Evolutionary conservation across 2,113 vertebrate species (phyloP).

Genomic region (Pyrgilauda ruficollis): DNA sequence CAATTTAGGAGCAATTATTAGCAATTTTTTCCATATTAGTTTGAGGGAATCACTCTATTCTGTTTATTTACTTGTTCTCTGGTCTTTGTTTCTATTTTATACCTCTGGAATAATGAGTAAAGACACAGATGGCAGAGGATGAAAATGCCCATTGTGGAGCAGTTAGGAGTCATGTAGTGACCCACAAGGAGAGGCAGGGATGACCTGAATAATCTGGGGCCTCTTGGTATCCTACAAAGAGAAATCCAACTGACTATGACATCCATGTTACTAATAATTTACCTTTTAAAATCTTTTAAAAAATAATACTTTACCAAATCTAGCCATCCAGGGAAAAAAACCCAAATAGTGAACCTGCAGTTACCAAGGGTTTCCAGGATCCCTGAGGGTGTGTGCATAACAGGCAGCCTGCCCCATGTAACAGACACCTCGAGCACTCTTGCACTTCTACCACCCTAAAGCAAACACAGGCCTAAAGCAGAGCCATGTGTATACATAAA

Average conservation of each 20-base stretch:
- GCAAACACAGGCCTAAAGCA: constrained; percentile 38
- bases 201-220: background rate
- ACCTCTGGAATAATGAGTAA: background rate
- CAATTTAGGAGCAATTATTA: constrained; percentile 19
- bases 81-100: background rate
- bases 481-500: constrained; percentile 29
- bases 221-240: background rate
- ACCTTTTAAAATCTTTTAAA: background rate
- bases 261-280: background rate
- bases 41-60: background rate
- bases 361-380: background rate
- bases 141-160: background rate
- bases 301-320: background rate
- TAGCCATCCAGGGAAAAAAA: background rate
- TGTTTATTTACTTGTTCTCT: background rate
- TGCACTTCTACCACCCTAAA: background rate
- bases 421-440: background rate
- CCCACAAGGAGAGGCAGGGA: background rate
- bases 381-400: background rate
- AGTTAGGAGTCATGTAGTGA: background rate
- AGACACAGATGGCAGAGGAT: background rate
- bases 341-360: background rate
- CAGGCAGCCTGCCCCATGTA: background rate
- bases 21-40: background rate
- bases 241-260: background rate